Evolutionary conservation across 2,888 invertebrate species (phyloP), one percentile per base, ranked within the genome.

Genomic region (Parnassius orleans): DNA sequence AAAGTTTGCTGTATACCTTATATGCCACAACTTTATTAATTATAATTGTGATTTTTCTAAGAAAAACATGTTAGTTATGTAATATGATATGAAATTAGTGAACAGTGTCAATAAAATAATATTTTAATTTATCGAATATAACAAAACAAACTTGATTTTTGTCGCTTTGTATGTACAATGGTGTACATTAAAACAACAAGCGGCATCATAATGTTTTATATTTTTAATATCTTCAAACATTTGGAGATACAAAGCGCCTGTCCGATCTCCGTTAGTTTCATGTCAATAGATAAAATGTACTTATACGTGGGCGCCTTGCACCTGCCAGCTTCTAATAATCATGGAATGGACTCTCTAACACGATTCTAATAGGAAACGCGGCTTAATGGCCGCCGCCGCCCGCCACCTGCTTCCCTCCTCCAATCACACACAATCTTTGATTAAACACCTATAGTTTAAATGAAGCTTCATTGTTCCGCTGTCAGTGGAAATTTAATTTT

Each of bases 341-440:
- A 86, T 81, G 77, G 86, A 81, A 84, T 83, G 80, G 81, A 67
- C 73, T 72, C 73, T 79, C 79, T 80, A 80, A 80, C 80, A 78
- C 78, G 86, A 84, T 84, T 87, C 88, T 88, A 90, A 90, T 89
- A 87, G 87, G 90, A 89, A 86, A 87, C 80, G 75, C 76, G 79
- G 71, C 75, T 75, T 74, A 72, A 74, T 71, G 75, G 72, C 72
- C 74, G 74, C 69, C 64, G 68, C 81, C 87, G 87, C 83, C 87
- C 87, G 86, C 84, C 72, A 70, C 65, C 65, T 60, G 64, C 68
- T 76, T 76, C 61, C 53, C 51, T 56, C 65, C 71, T 73, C 80
- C 81, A 81, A 80, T 80, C 79, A 70, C 70, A 65, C 63, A 60
- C 53, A 44, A 62, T 59, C 61, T 64, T 56, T 51, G 43, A 63